phyloP scores from a whole-genome alignment of 30 jellyfish, hydroid and myxozoan species.

The Aurelia sp. region DNA sequence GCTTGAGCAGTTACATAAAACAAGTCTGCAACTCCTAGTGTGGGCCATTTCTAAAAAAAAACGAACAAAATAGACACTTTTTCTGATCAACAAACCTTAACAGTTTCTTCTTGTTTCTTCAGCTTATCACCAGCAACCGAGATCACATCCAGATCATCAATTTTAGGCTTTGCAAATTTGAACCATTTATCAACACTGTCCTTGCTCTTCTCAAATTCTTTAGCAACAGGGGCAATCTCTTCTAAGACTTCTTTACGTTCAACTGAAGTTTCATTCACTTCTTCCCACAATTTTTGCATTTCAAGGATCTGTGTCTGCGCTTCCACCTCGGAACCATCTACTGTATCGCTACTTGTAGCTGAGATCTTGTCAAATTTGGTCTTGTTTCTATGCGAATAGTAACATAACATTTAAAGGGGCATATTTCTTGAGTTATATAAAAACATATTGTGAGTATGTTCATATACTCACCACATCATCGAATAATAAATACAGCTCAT shows the following conservation, averaged over 20 bases:
- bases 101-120: slow-evolving; percentile 63
- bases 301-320: slow-evolving; percentile 45
- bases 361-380: slow-evolving; percentile 68
- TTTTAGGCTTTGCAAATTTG: slow-evolving; percentile 60
- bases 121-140: slow-evolving; percentile 72
- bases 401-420: neutral
- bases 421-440: no score
- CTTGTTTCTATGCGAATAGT: slow-evolving; percentile 28
- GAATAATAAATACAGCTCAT: no score
- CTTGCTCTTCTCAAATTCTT: slow-evolving; percentile 33
- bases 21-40: no score
- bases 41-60: no score
- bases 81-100: slow-evolving; percentile 23
- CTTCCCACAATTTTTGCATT: slow-evolving; percentile 70
- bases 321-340: slow-evolving; percentile 33
- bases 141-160: slow-evolving; percentile 63
- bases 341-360: slow-evolving; percentile 49
- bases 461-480: no score
- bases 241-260: slow-evolving; percentile 74
- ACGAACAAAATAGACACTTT: no score
- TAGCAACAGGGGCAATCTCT: slow-evolving; percentile 68
- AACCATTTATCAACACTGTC: slow-evolving; percentile 65
- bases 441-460: no score
- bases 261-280: slow-evolving; percentile 32
- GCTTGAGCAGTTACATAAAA: no score